These are phyloP conservation scores for Mimachlamys varia DNA, from an alignment of 2,888 invertebrate species.

Conservation along the genomic window DNA sequence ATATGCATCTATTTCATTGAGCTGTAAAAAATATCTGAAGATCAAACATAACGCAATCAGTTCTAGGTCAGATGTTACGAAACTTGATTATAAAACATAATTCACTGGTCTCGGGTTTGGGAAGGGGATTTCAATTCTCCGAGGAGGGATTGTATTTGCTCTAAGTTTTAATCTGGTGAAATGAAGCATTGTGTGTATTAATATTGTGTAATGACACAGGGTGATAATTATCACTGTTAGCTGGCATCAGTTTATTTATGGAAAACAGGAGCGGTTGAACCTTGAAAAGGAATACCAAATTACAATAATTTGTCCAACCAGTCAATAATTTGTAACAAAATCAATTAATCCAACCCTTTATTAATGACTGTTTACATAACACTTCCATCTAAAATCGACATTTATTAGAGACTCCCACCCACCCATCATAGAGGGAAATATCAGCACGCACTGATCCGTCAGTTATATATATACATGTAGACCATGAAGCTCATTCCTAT, in stretches of 20 bases:
- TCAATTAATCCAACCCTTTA: background rate
- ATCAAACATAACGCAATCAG: background rate
- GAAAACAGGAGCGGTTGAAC: conserved; percentile 24
- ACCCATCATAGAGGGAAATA: background rate
- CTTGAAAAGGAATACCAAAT: background rate
- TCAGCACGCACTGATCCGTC: background rate
- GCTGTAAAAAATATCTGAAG: background rate
- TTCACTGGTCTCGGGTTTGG: background rate
- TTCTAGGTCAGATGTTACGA: background rate
- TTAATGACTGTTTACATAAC: background rate
- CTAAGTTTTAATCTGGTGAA: background rate
- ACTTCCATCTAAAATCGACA: background rate
- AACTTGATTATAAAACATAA: background rate
- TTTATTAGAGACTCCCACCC: background rate
- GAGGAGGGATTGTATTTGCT: background rate
- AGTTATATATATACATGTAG: background rate
- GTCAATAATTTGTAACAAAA: background rate
- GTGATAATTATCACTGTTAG: background rate
- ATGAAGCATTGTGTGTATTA: background rate
- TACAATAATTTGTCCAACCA: background rate
- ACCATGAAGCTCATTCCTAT: background rate
- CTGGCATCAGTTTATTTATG: background rate
- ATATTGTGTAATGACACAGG: background rate
- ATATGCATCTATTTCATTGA: background rate
- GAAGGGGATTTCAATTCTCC: background rate